Conservation (phyloP, 2,888 invertebrate species). For the Drosophila villosipedis region DNA sequence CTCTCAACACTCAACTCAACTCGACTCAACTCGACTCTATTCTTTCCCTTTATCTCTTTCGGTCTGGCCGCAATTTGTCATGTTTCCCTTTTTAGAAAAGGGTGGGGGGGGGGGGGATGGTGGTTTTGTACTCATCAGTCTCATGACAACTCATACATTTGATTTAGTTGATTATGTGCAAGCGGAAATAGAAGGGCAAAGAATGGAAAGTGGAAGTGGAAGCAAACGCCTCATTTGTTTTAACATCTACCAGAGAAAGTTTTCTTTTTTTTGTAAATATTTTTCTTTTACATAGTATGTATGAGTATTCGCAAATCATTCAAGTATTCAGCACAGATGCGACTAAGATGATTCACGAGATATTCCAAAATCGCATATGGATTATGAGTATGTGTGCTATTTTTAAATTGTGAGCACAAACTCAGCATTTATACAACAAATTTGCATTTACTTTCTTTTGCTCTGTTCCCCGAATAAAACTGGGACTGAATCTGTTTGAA, state of each 20-base stretch:
- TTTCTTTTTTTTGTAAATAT: not conserved
- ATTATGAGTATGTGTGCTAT: conserved; percentile 40
- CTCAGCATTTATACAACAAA: conserved; percentile 7
- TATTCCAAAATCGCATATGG: conserved; percentile 53
- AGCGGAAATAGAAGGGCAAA: conserved; percentile 33
- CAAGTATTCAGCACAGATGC: conserved; percentile 37
- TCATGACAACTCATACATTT: conserved; percentile 53
- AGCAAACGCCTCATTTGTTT: conserved; percentile 33
- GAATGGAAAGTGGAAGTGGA: conserved; percentile 1
- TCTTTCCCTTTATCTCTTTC: conserved; percentile 10
- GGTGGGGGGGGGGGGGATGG: conserved; percentile 7
- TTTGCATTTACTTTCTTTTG: conserved; percentile 7
- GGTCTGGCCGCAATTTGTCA: conserved; percentile 54
- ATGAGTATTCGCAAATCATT: conserved; percentile 26
- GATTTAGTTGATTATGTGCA: conserved; percentile 52
- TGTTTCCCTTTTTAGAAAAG: conserved; percentile 9
- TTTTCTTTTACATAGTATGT: conserved; percentile 3
- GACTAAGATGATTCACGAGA: conserved; percentile 47
- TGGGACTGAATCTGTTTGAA: conserved; percentile 2
- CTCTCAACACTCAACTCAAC: conserved; percentile 24
- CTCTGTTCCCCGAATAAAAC: not conserved
- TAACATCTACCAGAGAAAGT: conserved; percentile 47
- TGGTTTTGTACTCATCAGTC: conserved; percentile 15
- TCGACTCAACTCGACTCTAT: conserved; percentile 8
- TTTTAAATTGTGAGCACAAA: conserved; percentile 44